Evolutionary conservation across 2,797 vertebrate species (phyloP).

Genomic region (Acridotheres tristis): DNA sequence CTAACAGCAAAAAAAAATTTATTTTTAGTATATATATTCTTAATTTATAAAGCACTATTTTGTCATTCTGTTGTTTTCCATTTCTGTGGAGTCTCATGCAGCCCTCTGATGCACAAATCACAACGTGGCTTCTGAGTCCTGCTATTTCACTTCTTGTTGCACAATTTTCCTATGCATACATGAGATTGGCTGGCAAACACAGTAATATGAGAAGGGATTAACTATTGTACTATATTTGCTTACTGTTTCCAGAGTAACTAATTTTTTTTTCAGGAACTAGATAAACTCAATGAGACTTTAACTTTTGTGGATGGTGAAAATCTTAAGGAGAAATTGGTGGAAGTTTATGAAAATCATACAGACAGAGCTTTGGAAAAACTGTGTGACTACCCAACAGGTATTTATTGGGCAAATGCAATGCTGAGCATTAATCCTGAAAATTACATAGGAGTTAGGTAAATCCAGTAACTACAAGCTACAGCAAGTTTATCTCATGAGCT

Average conservation of each 20-base stretch:
- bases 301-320: constrained; percentile 75
- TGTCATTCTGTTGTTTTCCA: background rate
- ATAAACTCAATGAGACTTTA: constrained; percentile 76
- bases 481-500: background rate
- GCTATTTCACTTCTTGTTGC: background rate
- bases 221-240: background rate
- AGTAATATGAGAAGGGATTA: background rate
- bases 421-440: background rate
- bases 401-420: background rate
- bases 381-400: constrained; percentile 60
- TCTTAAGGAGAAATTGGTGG: constrained; percentile 66
- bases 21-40: background rate
- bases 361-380: constrained; percentile 44
- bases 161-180: background rate
- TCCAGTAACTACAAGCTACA: background rate
- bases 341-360: background rate
- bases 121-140: background rate
- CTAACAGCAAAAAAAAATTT: background rate
- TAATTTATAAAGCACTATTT: background rate
- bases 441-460: background rate
- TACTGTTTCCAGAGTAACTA: background rate
- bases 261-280: constrained; percentile 70
- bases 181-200: background rate
- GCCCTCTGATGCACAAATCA: background rate
- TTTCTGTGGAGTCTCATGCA: background rate